phyloP scores from a whole-genome alignment of 2,113 vertebrate genomes.

The Pungitius pungitius region DNA sequence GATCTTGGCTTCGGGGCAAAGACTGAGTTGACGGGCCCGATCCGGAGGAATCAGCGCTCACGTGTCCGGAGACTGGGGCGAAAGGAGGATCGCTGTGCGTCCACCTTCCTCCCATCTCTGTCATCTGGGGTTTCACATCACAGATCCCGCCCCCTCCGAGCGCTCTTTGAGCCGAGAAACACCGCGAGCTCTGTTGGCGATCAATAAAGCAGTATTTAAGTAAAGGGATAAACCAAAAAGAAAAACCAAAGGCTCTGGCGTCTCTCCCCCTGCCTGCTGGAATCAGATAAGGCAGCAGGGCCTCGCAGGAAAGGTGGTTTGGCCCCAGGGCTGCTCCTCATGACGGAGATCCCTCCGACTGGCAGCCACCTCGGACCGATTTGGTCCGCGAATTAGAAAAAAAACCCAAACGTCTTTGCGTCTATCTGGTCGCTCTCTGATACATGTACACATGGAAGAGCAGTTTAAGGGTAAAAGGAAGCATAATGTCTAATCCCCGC shows the following conservation, averaged over 20 bases:
- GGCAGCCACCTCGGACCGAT: constrained; percentile 52
- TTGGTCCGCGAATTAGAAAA: constrained; percentile 60
- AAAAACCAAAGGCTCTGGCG: constrained; percentile 73
- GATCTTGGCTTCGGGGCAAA: constrained; percentile 24
- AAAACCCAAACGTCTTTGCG: constrained; percentile 49
- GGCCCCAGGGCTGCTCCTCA: constrained; percentile 60
- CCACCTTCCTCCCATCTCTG: constrained; percentile 36
- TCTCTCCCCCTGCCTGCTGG: constrained; percentile 66
- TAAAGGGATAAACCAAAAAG: constrained; percentile 52
- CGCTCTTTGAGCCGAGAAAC: constrained; percentile 49
- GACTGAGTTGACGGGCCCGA: constrained; percentile 27
- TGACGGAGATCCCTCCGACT: constrained; percentile 57
- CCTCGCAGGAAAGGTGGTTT: constrained; percentile 64
- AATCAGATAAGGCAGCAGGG: constrained; percentile 74
- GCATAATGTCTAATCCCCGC: constrained; percentile 62
- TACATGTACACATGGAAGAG: constrained; percentile 41
- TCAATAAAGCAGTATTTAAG: constrained; percentile 74
- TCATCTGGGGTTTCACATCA: constrained; percentile 65
- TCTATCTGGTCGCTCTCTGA: constrained; percentile 40
- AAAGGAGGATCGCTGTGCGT: constrained; percentile 50
- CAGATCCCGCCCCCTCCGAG: constrained; percentile 56
- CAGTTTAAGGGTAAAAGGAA: constrained; percentile 33
- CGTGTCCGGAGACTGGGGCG: constrained; percentile 5
- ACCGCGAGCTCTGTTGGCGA: constrained; percentile 62
- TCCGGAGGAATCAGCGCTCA: constrained; percentile 40